Evolutionary conservation across 1,140 invertebrate genomes (phyloP).

Genomic region (Melipona quadrifasciata): DNA sequence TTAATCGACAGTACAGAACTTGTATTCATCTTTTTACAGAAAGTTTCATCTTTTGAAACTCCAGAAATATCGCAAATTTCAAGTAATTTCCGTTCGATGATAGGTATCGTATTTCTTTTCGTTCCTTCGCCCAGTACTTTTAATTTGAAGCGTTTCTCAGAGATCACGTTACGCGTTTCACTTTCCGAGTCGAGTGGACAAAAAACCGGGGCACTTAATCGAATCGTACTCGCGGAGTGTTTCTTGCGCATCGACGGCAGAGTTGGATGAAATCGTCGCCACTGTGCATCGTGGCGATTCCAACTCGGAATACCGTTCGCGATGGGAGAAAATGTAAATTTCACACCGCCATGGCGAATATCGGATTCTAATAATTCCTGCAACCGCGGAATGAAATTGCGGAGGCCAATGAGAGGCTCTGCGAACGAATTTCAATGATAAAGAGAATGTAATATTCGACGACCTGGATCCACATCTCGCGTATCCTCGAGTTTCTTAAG

Average conservation of each 20-base stretch:
- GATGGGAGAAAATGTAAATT: slow-evolving; percentile 25
- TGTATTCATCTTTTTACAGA: too few species aligned
- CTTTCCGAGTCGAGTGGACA: too few species aligned
- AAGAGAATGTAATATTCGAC: slow-evolving; percentile 23
- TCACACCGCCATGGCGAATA: neutral
- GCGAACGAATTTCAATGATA: slow-evolving; percentile 28
- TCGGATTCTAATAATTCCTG: slow-evolving; percentile 37
- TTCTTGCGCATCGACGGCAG: slow-evolving; percentile 10
- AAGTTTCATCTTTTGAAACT: too few species aligned
- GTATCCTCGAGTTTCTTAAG: neutral
- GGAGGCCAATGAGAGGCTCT: neutral
- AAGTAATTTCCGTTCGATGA: too few species aligned
- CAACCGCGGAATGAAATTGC: slow-evolving; percentile 6
- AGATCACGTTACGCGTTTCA: neutral
- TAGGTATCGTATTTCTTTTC: too few species aligned
- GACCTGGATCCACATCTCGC: neutral
- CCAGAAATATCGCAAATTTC: too few species aligned
- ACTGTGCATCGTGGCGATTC: slow-evolving; percentile 19
- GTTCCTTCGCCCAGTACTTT: too few species aligned
- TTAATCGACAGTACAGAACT: too few species aligned
- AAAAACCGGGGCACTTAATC: neutral
- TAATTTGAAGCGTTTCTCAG: too few species aligned
- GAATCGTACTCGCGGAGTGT: neutral
- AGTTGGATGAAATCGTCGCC: slow-evolving; percentile 53
- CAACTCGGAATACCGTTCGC: slow-evolving; percentile 23